These are phyloP conservation scores for Netelia melanura DNA, from an alignment of 2,888 invertebrate species.

Conservation along the genomic window DNA sequence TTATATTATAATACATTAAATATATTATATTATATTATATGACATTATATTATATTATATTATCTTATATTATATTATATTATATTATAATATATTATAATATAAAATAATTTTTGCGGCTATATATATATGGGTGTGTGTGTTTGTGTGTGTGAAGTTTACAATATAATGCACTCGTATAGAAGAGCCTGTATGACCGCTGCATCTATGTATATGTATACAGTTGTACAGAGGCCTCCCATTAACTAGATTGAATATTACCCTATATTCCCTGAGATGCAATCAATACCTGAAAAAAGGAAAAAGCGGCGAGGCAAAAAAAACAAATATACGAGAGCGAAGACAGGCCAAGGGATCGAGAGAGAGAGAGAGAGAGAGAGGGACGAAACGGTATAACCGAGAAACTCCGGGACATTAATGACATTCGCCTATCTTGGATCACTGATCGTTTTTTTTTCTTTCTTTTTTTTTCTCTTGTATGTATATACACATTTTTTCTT, in stretches of 20 bases:
- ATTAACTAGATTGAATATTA: conserved; percentile 82
- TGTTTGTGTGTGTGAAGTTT: background rate
- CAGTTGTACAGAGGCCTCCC: conserved; percentile 64
- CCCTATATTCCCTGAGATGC: conserved; percentile 79
- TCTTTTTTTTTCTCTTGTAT: background rate
- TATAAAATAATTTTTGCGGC: background rate
- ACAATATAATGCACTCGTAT: conserved; percentile 36
- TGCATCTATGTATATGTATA: conserved; percentile 3
- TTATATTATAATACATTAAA: no score
- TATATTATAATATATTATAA: no score
- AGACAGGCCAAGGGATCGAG: background rate
- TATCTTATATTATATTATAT: no score
- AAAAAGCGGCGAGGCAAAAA: background rate
- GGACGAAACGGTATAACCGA: conserved; percentile 25
- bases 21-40: no score
- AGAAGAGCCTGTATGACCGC: conserved; percentile 23
- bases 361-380: background rate
- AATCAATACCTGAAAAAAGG: conserved; percentile 76
- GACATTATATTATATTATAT: no score
- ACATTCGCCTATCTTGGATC: conserved; percentile 26
- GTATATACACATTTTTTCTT: background rate
- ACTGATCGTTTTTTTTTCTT: background rate
- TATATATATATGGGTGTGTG: background rate
- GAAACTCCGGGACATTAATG: conserved; percentile 24
- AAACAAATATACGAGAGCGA: background rate